phyloP scores from a whole-genome alignment of 1,140 invertebrate species.

The Drosophila rhopaloa region DNA sequence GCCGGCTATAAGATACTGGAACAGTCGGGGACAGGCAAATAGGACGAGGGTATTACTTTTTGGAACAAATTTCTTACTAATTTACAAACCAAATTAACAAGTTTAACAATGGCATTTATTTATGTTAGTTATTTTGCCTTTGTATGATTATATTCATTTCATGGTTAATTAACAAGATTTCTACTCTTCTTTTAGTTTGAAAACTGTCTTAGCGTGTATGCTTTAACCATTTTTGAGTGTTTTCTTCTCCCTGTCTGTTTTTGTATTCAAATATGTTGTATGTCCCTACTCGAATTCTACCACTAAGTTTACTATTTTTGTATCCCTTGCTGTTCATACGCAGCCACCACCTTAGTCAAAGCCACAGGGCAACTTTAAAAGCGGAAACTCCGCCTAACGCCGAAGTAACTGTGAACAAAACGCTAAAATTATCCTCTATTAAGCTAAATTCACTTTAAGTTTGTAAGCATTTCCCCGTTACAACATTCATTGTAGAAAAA shows the following conservation, averaged over 20 bases:
- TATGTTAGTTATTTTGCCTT: no score
- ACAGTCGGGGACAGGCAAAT: neutral
- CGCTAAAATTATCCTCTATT: constrained; percentile 33
- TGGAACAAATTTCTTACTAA: no score
- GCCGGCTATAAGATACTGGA: neutral
- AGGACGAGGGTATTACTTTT: neutral
- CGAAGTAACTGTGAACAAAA: constrained; percentile 32
- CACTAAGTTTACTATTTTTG: neutral
- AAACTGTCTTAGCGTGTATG: no score
- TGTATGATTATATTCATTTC: no score
- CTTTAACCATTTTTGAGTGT: no score
- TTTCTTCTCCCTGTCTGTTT: no score
- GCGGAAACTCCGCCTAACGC: constrained; percentile 21
- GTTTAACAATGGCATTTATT: no score
- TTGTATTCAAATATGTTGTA: no score
- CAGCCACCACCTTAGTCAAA: neutral
- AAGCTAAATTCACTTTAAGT: constrained; percentile 29
- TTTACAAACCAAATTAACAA: no score
- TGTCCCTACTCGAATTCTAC: neutral
- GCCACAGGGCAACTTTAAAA: constrained; percentile 15
- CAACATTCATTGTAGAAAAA: constrained; percentile 34
- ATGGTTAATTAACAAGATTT: no score
- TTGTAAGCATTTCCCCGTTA: constrained; percentile 24
- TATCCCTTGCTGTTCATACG: neutral
- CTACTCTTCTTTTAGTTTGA: no score